A percentile compares a stretch with the other conserved stretches of the same genome.
phyloP scores from a whole-genome alignment of 2,888 invertebrate species.

The Osedax fenrisi region DNA sequence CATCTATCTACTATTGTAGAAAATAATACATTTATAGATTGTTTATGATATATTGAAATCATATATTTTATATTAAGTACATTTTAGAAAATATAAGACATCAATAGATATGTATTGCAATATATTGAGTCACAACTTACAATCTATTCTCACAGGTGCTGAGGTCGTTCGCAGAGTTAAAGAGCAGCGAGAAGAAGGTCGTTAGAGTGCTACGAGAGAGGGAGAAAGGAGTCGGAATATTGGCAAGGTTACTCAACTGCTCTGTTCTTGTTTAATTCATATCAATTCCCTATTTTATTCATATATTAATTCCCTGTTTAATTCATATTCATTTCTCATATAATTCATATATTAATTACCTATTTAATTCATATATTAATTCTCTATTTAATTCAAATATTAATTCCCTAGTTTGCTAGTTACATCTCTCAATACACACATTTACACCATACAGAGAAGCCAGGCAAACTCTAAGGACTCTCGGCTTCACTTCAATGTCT shows the following conservation, averaged over 20 bases:
- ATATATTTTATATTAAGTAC: too few species aligned
- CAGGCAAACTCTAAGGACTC: not conserved
- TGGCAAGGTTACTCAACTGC: constrained; percentile 46
- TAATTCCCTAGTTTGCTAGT: too few species aligned
- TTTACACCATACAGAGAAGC: not conserved
- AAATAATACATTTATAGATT: too few species aligned
- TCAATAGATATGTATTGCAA: too few species aligned
- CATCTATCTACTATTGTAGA: too few species aligned
- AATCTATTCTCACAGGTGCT: too few species aligned
- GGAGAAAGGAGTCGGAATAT: constrained; percentile 43
- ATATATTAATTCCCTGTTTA: not conserved
- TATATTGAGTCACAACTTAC: too few species aligned
- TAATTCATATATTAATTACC: too few species aligned
- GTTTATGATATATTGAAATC: too few species aligned
- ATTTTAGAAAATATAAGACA: too few species aligned
- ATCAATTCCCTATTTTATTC: not conserved
- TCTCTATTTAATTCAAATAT: not conserved
- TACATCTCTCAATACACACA: too few species aligned
- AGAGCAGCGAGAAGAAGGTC: constrained; percentile 41
- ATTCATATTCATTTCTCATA: not conserved
- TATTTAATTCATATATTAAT: not conserved
- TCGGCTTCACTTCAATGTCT: not conserved
- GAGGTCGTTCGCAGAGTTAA: constrained; percentile 42
- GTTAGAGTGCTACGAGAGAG: constrained; percentile 42
- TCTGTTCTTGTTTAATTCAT: too few species aligned